Evolutionary conservation across 2,888 invertebrate species (phyloP).

Genomic region (Euplexia lucipara): DNA sequence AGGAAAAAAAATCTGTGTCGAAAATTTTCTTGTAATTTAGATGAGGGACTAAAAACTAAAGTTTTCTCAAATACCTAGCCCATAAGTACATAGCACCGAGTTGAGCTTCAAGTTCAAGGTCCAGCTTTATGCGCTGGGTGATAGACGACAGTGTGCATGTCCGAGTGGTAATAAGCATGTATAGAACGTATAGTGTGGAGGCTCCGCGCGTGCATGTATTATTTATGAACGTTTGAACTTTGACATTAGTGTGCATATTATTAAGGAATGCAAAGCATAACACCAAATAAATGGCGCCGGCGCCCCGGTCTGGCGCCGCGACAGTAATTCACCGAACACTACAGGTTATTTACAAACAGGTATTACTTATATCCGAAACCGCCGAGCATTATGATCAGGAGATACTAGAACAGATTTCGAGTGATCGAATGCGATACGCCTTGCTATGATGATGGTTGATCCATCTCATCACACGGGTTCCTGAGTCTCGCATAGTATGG

Average conservation of each 20-base stretch:
- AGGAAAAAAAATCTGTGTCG: too few species aligned
- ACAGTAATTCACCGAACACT: not conserved
- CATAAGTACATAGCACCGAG: too few species aligned
- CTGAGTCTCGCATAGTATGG: not conserved
- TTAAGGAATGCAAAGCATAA: conserved; percentile 33
- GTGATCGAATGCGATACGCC: not conserved
- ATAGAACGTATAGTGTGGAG: too few species aligned
- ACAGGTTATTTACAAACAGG: conserved; percentile 29
- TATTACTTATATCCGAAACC: conserved; percentile 17
- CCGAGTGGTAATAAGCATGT: too few species aligned
- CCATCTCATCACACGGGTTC: not conserved
- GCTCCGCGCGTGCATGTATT: conserved; percentile 10
- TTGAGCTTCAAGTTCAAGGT: too few species aligned
- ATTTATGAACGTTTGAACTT: conserved; percentile 30
- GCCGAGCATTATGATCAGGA: conserved; percentile 1
- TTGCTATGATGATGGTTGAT: not conserved
- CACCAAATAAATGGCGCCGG: conserved; percentile 16
- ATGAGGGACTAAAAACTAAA: too few species aligned
- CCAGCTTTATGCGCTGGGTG: not conserved
- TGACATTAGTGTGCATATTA: conserved; percentile 49
- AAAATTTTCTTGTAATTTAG: too few species aligned
- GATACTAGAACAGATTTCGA: not conserved
- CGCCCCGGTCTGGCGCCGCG: conserved; percentile 9
- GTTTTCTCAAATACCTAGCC: too few species aligned
- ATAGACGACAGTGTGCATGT: too few species aligned